Evolutionary conservation across 2,888 invertebrate genomes (phyloP).

Genomic region (Morinoia aosen): DNA sequence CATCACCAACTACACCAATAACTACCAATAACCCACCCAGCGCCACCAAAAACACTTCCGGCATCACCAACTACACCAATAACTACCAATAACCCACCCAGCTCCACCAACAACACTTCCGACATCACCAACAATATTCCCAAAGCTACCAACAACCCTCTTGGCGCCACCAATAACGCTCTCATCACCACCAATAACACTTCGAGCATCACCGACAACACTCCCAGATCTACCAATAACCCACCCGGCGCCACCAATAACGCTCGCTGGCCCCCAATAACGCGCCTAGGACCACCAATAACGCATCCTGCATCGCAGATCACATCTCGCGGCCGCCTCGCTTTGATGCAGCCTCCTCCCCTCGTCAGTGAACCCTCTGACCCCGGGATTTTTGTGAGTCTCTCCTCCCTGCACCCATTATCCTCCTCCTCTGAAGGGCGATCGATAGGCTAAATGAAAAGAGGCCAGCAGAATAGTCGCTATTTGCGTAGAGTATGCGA

Average conservation of each 20-base stretch:
- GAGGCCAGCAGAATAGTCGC: constrained; percentile 43
- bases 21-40: background rate
- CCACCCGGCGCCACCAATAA: background rate
- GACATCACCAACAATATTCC: background rate
- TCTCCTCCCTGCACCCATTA: constrained; percentile 44
- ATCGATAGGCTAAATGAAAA: constrained; percentile 47
- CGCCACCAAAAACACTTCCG: too few relatives aligned
- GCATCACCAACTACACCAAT: too few relatives aligned
- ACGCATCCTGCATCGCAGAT: background rate
- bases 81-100: background rate
- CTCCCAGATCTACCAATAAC: background rate
- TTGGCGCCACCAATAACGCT: too few relatives aligned
- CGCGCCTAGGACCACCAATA: background rate
- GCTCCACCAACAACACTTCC: background rate
- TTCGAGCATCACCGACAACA: too few relatives aligned
- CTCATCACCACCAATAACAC: background rate
- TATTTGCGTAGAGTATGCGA: constrained; percentile 42
- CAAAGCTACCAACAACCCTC: background rate
- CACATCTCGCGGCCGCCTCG: background rate
- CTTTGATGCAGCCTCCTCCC: background rate
- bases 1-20: too few relatives aligned
- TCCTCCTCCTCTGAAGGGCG: constrained; percentile 38
- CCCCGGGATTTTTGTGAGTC: background rate
- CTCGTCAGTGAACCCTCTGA: constrained; percentile 32
- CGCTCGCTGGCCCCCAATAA: background rate